Evolutionary conservation across 2,113 vertebrate species (phyloP).

Genomic region (Phainopepla nitens): DNA sequence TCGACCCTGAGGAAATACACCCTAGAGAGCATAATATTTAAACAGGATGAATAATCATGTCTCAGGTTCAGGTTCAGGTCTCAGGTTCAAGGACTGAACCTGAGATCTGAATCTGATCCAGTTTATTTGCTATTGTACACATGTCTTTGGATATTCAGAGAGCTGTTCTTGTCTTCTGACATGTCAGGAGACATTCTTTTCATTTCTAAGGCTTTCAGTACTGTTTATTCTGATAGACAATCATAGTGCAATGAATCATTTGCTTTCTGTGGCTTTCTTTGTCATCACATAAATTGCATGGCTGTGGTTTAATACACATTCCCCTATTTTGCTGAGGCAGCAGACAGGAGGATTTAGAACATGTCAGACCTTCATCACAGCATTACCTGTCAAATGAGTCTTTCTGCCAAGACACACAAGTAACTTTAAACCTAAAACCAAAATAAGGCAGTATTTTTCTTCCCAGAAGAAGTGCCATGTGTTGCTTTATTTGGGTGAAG

Average conservation of each 20-base stretch:
- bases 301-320: not conserved
- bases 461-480: not conserved
- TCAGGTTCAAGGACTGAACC: not conserved
- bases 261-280: not conserved
- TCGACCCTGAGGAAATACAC: not conserved
- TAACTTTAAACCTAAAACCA: not conserved
- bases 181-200: not conserved
- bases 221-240: not conserved
- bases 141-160: not conserved
- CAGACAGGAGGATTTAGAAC: not conserved
- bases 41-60: not conserved
- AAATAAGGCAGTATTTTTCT: not conserved
- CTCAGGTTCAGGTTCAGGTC: too few species aligned
- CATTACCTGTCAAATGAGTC: not conserved
- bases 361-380: not conserved
- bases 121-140: not conserved
- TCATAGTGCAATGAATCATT: not conserved
- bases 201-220: not conserved
- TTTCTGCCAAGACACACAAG: not conserved
- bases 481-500: not conserved
- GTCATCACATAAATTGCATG: not conserved
- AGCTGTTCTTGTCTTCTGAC: not conserved
- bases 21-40: not conserved
- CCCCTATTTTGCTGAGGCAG: not conserved
- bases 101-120: not conserved